Evolutionary conservation across 2,888 invertebrate genomes (phyloP).

Genomic region (Doris montereyensis): DNA sequence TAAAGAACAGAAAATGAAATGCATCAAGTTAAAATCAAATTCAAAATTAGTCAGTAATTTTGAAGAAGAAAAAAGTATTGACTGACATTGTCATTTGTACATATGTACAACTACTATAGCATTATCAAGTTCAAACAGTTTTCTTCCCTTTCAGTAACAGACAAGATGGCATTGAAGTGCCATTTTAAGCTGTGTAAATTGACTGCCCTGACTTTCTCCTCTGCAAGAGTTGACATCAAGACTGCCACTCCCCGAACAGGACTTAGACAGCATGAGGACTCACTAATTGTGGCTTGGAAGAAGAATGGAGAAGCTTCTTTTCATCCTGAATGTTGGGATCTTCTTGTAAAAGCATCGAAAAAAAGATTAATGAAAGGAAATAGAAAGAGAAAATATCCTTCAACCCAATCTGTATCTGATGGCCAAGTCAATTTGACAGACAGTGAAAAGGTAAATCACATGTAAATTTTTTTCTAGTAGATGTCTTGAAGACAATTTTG

Average conservation of each 20-base stretch:
- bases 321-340: slow-evolving; percentile 53
- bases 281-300: slow-evolving; percentile 48
- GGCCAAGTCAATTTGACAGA: neutral
- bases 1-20: too few relatives aligned
- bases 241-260: slow-evolving; percentile 35
- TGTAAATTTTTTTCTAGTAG: neutral
- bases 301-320: slow-evolving; percentile 57
- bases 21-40: too few relatives aligned
- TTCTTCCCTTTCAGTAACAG: too few relatives aligned
- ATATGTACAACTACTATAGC: too few relatives aligned
- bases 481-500: neutral
- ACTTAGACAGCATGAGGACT: neutral
- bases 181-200: too few relatives aligned
- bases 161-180: too few relatives aligned
- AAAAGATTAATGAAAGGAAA: neutral
- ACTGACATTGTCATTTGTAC: too few relatives aligned
- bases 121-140: too few relatives aligned
- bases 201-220: too few relatives aligned
- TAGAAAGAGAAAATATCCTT: slow-evolving; percentile 21
- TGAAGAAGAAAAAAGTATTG: too few relatives aligned
- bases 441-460: slow-evolving; percentile 17
- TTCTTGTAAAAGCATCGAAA: slow-evolving; percentile 34
- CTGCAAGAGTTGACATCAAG: neutral
- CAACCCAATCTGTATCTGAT: neutral
- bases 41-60: too few relatives aligned